A percentile compares a stretch with the other conserved stretches of the same genome.
phyloP scores from a whole-genome alignment of 2,888 invertebrate species.

The Pseudeuparius sepicola region DNA sequence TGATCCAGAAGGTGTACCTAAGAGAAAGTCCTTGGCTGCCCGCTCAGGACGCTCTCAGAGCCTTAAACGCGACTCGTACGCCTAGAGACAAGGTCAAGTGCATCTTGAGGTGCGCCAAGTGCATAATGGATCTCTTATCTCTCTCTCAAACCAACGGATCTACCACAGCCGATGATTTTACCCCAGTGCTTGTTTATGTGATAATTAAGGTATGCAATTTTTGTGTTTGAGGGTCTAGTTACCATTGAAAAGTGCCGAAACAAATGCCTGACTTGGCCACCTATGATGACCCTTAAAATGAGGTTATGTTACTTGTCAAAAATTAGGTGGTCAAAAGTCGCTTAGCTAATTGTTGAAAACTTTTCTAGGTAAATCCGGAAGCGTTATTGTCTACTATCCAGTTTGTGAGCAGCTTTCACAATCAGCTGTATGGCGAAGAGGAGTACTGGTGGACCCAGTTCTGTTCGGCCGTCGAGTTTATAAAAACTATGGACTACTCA shows the following conservation, averaged over 20 bases:
- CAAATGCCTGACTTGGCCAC: constrained; percentile 1
- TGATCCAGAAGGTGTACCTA: constrained; percentile 73
- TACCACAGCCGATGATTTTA: constrained; percentile 90
- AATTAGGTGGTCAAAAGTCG: too few relatives aligned
- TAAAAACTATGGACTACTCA: constrained; percentile 91
- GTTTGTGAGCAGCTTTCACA: constrained; percentile 85
- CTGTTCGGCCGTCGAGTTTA: constrained; percentile 91
- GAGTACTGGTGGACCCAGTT: constrained; percentile 99
- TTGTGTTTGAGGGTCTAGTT: not conserved
- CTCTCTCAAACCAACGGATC: constrained; percentile 68
- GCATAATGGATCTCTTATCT: constrained; percentile 87
- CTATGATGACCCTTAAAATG: too few relatives aligned
- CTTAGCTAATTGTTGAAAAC: too few relatives aligned
- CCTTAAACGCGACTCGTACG: constrained; percentile 84
- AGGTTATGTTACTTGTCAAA: too few relatives aligned
- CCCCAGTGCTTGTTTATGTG: constrained; percentile 93
- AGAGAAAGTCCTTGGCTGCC: constrained; percentile 94
- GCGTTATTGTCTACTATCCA: constrained; percentile 90
- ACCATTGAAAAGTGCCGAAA: not conserved
- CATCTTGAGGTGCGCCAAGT: constrained; percentile 78
- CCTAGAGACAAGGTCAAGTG: constrained; percentile 74
- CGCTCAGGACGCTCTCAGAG: constrained; percentile 80
- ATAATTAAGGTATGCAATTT: constrained; percentile 67
- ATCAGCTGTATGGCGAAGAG: constrained; percentile 78
- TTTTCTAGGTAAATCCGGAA: constrained; percentile 87